Percentiles rank a stretch among this genome's conserved stretches.
These are phyloP conservation scores for Xestia ashworthii DNA, from an alignment of 2,888 invertebrate species.

Conservation along the genomic window DNA sequence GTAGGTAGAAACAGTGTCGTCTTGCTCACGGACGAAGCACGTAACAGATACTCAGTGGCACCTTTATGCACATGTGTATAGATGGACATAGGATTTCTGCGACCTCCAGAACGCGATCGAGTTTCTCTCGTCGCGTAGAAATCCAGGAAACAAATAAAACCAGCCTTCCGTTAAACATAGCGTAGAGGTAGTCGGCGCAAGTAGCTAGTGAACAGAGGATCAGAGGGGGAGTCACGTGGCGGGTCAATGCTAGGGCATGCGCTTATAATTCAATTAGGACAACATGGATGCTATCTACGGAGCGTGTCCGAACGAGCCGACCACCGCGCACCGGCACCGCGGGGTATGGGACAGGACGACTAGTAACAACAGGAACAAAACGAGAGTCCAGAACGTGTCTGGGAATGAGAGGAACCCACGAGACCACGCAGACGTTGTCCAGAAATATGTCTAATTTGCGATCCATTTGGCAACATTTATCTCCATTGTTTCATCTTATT, in stretches of 20 bases:
- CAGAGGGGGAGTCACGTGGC: slow-evolving; percentile 29
- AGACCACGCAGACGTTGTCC: neutral
- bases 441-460: slow-evolving; percentile 15
- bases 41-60: slow-evolving; percentile 60
- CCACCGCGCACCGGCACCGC: neutral
- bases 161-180: slow-evolving; percentile 60
- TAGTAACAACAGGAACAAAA: slow-evolving; percentile 22
- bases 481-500: slow-evolving; percentile 4
- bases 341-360: neutral
- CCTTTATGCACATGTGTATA: slow-evolving; percentile 35
- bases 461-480: slow-evolving; percentile 11
- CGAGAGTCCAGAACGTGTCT: slow-evolving; percentile 24
- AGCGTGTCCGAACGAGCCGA: neutral
- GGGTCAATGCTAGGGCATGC: slow-evolving; percentile 42
- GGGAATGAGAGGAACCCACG: slow-evolving; percentile 36
- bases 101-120: slow-evolving; percentile 65
- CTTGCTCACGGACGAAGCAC: slow-evolving; percentile 16
- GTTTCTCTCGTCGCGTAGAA: slow-evolving; percentile 62
- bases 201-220: slow-evolving; percentile 11
- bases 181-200: slow-evolving; percentile 5
- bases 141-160: slow-evolving; percentile 67
- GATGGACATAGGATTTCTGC: slow-evolving; percentile 52
- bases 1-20: slow-evolving; percentile 2
- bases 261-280: slow-evolving; percentile 71
- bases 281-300: neutral